Base-by-base conservation (phyloP, 2,797 vertebrate species). In the Xenopus petersii region DNA sequence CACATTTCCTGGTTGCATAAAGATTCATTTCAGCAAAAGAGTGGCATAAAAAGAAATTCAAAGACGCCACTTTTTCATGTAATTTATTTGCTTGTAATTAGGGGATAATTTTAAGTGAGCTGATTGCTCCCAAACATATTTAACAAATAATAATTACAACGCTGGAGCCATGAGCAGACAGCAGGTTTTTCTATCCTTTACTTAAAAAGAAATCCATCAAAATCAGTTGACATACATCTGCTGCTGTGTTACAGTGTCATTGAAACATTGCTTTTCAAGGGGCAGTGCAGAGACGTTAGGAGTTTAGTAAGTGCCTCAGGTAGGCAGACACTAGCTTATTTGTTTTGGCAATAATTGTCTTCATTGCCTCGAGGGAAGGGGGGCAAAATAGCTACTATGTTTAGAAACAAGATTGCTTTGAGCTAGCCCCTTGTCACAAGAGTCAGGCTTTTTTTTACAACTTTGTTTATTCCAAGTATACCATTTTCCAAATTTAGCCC, bases 261-360 rank as follows among this genome's bases (percentile, higher is more conserved):
- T 73, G 63, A 69, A 77, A 75, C 48, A 74, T 71, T 60, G 15
- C 77, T 64, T 24, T 71, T 54, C 67, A 7, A 0, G 48, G 15
- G 67, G 64, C 47, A 70, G 60, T 61, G 55, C 55, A 36, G 68
- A 77, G 13, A 71, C 81, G 81, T 74, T 82, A 79, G 74, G 68
- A 78, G 67, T 81, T 82, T 62, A 79, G 80, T 72, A 70, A 70
- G 74, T 59, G 86, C 84, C 82, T 58, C 84, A 86, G 82, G 85
- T 87, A 82, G 47, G 76, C 82, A 90, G 86, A 93, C 91, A 92
- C 88, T 90, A 86, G 86, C 88, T 90, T 87, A 88, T 87, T 92
- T 93, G 91, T 92, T 90, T 90, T 82, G 84, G 78, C 84, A 89
- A 83, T 91, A 91, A 93, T 91, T 91, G 86, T 89, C 88, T 86